A percentile compares a stretch with the other conserved stretches of the same genome.
phyloP scores from a whole-genome alignment of 2,113 vertebrate genomes.

The Tachysurus fulvidraco region DNA sequence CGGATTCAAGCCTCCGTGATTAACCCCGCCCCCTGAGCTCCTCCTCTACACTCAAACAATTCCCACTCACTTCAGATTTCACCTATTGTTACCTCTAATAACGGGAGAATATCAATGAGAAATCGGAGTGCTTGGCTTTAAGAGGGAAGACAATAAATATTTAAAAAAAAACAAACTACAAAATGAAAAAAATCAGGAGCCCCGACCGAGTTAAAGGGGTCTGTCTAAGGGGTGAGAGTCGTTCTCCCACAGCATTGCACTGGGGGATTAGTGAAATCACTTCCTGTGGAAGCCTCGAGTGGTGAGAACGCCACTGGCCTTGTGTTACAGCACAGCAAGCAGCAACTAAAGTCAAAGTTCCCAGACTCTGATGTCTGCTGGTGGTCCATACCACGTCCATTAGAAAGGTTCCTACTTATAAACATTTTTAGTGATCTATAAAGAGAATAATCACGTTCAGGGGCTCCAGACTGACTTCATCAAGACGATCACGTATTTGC shows the following conservation, averaged over 20 bases:
- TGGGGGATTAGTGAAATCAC: slow-evolving; percentile 64
- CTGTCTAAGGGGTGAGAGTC: slow-evolving; percentile 58
- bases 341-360: slow-evolving; percentile 32
- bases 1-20: not conserved
- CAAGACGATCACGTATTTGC: not conserved
- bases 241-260: slow-evolving; percentile 61
- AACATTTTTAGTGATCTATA: slow-evolving; percentile 4
- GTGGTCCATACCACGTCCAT: slow-evolving; percentile 31
- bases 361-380: slow-evolving; percentile 37
- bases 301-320: slow-evolving; percentile 53
- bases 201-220: slow-evolving; percentile 10
- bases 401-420: slow-evolving; percentile 3
- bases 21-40: not conserved
- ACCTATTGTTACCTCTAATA: slow-evolving; percentile 46
- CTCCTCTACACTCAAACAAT: slow-evolving; percentile 40
- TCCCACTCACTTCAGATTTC: slow-evolving; percentile 53
- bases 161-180: slow-evolving; percentile 44
- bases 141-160: slow-evolving; percentile 38
- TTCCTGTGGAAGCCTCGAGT: slow-evolving; percentile 64
- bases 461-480: not conserved
- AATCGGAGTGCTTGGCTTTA: not conserved
- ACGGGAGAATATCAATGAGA: slow-evolving; percentile 25
- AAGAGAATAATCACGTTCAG: not conserved
- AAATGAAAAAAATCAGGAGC: not conserved
- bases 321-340: slow-evolving; percentile 41